Evolutionary conservation across 2,113 vertebrate genomes (phyloP), one percentile per base, ranked within the genome.

Genomic region (Donacobius atricapilla): DNA sequence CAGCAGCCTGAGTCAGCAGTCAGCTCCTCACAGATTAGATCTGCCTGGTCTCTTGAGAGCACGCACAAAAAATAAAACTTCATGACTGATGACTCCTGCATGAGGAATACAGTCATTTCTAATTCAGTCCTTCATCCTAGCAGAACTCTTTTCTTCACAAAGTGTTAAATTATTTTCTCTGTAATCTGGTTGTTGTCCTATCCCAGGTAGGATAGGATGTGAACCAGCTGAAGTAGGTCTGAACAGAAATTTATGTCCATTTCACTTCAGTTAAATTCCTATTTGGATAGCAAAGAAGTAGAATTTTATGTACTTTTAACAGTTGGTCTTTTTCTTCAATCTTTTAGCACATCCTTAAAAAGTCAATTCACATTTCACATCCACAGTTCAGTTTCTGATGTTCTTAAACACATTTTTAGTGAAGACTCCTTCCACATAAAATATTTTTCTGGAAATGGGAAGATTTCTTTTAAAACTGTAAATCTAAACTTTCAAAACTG

Each of bases 1-100:
- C 83, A 87, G 51, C 75, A 91, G 60, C 35, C 87, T 88, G 92
- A 93, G 79, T 93, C 94, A 96, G 95, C 93, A 95, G 47, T 1
- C 76, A 65, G 3, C 68, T 90, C 68, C 58, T 73, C 4, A 1
- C 40, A 73, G 37, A 47, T 86, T 71, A 81, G 47, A 80, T 44
- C 82, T 86, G 68, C 44, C 79, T 30, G 7, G 27, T 57, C 69
- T 82, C 72, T 51, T 31, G 17, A 84, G 56, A 66, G 27, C 31
- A 93, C 7, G 6, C 44, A 31, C 47, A 10, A 58, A 44, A 68
- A 83, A 63, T 47, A 70, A 76, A 93, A 35, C 33, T 80, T 63
- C 23, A 15, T 19, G 25, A 42, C 78, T 76, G 54, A 65, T 61
- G 30, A 30, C 24, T 79, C 23, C 58, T 88, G 50, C 23, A 0